A percentile compares a stretch with the other conserved stretches of the same genome.
Evolutionary conservation across 1,140 invertebrate genomes (phyloP).

Genomic region (Bradysia coprophila): DNA sequence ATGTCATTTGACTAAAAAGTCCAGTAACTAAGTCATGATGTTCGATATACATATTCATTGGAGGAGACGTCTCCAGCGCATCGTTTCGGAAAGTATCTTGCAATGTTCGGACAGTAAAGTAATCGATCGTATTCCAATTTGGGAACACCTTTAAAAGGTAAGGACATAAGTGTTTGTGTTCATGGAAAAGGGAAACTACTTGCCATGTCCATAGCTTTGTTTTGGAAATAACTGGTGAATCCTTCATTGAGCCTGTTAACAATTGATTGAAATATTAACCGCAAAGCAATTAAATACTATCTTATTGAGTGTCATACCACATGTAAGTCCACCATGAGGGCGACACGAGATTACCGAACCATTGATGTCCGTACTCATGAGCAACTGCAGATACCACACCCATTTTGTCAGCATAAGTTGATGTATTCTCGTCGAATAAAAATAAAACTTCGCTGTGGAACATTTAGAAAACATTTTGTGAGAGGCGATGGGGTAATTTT

Average conservation of each 20-base stretch:
- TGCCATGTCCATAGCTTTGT: conserved; percentile 2
- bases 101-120: no score
- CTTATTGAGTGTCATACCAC: conserved; percentile 11
- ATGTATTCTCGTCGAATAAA: not conserved
- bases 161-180: no score
- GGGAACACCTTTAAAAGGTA: no score
- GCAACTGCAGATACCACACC: conserved; percentile 12
- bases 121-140: no score
- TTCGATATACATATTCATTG: no score
- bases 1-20: no score
- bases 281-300: not conserved
- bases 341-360: conserved; percentile 30
- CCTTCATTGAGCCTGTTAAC: conserved; percentile 24
- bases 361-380: conserved; percentile 27
- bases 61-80: no score
- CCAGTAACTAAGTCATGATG: no score
- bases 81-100: no score
- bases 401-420: conserved; percentile 11
- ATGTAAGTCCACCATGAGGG: conserved; percentile 24
- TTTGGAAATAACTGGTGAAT: conserved; percentile 16
- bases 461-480: conserved; percentile 5
- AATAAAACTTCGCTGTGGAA: conserved; percentile 8
- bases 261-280: not conserved
- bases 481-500: conserved; percentile 25
- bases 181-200: no score